Base-by-base conservation (phyloP, 2,797 vertebrate species). In the Acipenser oxyrinchus region DNA sequence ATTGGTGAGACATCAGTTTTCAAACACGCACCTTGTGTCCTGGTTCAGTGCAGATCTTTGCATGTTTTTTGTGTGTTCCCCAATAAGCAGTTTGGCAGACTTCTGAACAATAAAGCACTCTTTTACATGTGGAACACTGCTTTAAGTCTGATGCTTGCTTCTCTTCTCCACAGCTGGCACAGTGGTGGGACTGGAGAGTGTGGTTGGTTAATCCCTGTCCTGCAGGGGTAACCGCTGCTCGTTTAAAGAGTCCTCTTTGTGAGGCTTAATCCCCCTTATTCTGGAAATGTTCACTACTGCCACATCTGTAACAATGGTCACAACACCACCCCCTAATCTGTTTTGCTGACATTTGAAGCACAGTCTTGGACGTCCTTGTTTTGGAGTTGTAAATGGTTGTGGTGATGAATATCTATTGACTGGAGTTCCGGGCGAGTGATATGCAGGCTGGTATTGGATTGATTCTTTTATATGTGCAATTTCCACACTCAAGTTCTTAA, bases 51-150 rank as follows among this genome's bases (percentile, higher is more conserved):
- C 37, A 37, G 37, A 37, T 4, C 37, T 37, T 37, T 37, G 37
- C 4, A 37, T 70, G 23, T 11, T 10, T 64, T 71, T 68, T 75
- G 10, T 73, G 73, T 67, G 3, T n/a, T 1, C 48, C 10, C 62
- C 70, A 76, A 1, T 76, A 68, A 0, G 0, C 63, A 13, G 1
- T 49, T 15, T 72, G 65, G 9, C 70, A 67, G 37, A 48, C 53
- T 60, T 49, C 70, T 37, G 69, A 74, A 8, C 72, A 74, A 6
- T 69, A 72, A 6, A 48, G 15, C 8, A 1, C 8, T 64, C 55
- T 70, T 73, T 70, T 73, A 61, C 70, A 76, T 8, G 48, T 18
- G 11, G 66, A 69, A 53, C 64, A 73, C 3, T 23, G 9, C 71
- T 73, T 70, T 8, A 67, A 23, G 13, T 12, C 8, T 8, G 12